Percentiles rank a stretch among this genome's conserved stretches.
These are phyloP conservation scores for Oncopeltus fasciatus DNA, from an alignment of 1,140 invertebrate genomes.

Conservation along the genomic window DNA sequence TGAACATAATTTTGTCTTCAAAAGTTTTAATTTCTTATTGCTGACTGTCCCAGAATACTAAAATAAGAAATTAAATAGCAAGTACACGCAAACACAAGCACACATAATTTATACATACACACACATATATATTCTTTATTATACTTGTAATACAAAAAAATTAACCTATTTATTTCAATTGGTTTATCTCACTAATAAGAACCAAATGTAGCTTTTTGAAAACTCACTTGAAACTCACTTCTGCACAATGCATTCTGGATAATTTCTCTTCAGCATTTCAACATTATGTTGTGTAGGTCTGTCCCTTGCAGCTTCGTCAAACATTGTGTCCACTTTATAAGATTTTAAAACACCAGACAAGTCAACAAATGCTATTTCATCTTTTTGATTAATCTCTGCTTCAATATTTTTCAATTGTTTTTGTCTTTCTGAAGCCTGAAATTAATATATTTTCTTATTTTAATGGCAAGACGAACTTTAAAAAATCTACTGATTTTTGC, in stretches of 20 bases:
- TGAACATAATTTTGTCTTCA: too few species aligned
- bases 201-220: neutral
- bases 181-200: neutral
- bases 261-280: neutral
- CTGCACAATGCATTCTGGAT: neutral
- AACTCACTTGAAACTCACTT: neutral
- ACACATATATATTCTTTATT: neutral
- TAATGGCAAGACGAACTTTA: too few species aligned
- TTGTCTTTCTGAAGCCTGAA: neutral
- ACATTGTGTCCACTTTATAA: neutral
- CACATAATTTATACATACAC: neutral
- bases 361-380: neutral
- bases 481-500: too few species aligned
- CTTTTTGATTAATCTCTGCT: neutral
- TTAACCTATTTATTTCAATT: neutral
- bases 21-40: too few species aligned
- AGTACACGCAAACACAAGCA: too few species aligned
- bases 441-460: neutral
- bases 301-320: neutral
- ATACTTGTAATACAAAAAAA: neutral
- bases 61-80: too few species aligned
- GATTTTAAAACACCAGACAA: neutral
- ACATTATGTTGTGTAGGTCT: neutral
- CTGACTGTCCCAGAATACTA: too few species aligned
- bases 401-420: neutral